phyloP scores from a whole-genome alignment of 1,140 invertebrate genomes.

The Kradibia gibbosae region DNA sequence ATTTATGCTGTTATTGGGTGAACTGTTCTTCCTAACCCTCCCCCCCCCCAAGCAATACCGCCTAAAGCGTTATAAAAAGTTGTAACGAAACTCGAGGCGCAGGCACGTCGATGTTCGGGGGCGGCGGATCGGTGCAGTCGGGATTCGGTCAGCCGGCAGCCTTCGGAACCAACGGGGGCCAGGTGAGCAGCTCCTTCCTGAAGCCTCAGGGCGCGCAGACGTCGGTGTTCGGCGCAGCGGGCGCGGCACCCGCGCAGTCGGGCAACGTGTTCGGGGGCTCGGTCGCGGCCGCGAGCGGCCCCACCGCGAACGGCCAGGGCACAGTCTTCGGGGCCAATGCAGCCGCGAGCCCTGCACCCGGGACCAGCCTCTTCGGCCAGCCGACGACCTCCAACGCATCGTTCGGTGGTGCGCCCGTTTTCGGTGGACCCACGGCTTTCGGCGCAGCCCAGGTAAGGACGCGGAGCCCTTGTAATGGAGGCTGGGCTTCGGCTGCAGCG shows the following conservation, averaged over 20 bases:
- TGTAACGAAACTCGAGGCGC: not conserved
- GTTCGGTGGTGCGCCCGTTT: constrained; percentile 63
- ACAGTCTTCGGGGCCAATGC: constrained; percentile 54
- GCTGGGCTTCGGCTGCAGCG: too few relatives aligned
- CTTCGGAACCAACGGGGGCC: constrained; percentile 51
- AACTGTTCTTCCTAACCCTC: too few relatives aligned
- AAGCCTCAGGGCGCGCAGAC: constrained; percentile 54
- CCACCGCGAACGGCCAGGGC: constrained; percentile 1
- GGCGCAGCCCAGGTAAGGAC: constrained; percentile 15
- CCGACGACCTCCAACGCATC: constrained; percentile 51
- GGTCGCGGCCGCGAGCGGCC: not conserved
- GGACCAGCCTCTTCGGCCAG: constrained; percentile 54
- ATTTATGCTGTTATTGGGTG: too few relatives aligned
- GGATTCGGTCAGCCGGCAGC: constrained; percentile 59
- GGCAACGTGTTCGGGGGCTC: constrained; percentile 45
- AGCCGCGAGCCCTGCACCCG: constrained; percentile 35
- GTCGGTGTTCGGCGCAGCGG: constrained; percentile 35
- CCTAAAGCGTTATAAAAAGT: too few relatives aligned
- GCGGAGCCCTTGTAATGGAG: too few relatives aligned
- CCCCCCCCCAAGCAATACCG: too few relatives aligned
- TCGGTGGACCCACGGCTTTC: constrained; percentile 54
- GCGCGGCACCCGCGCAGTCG: constrained; percentile 38
- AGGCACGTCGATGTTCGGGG: constrained; percentile 58
- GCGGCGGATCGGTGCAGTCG: constrained; percentile 51
- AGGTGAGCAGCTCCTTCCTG: constrained; percentile 58